Evolutionary conservation across 2,797 vertebrate species (phyloP).

Genomic region (Gobio occitaniae): DNA sequence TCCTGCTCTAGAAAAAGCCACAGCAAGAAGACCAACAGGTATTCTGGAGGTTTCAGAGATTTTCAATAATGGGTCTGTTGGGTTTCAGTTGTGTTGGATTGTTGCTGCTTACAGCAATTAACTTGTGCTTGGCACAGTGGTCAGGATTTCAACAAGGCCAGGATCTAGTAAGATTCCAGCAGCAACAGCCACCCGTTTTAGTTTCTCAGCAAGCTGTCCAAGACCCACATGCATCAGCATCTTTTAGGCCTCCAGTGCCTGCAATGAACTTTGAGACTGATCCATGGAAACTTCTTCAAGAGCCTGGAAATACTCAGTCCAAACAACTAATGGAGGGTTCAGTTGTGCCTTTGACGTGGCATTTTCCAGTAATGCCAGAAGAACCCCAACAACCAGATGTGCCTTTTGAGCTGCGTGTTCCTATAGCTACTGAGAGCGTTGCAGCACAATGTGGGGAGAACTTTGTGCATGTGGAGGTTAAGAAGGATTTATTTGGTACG

Average conservation of each 20-base stretch:
- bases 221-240: not conserved
- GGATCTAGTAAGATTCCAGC: not conserved
- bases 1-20: not conserved
- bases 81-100: not conserved
- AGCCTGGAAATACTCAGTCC: conserved; percentile 31
- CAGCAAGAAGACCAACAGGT: accelerated
- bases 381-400: not conserved
- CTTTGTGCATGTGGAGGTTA: conserved; percentile 64
- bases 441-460: conserved; percentile 69
- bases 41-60: not conserved
- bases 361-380: conserved; percentile 61
- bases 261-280: not conserved
- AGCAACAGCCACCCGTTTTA: not conserved
- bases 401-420: conserved; percentile 49
- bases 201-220: not conserved
- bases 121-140: not conserved
- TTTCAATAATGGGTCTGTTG: not conserved
- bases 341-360: conserved; percentile 58
- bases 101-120: not conserved
- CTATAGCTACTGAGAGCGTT: conserved; percentile 63
- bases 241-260: not conserved
- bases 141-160: not conserved
- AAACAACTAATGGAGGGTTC: conserved; percentile 63
- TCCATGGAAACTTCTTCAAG: not conserved
- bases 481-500: conserved; percentile 71